A percentile compares a stretch with the other conserved stretches of the same genome.
These are phyloP conservation scores for Papilio aristodemus DNA, from an alignment of 1,140 invertebrate species.

Conservation along the genomic window DNA sequence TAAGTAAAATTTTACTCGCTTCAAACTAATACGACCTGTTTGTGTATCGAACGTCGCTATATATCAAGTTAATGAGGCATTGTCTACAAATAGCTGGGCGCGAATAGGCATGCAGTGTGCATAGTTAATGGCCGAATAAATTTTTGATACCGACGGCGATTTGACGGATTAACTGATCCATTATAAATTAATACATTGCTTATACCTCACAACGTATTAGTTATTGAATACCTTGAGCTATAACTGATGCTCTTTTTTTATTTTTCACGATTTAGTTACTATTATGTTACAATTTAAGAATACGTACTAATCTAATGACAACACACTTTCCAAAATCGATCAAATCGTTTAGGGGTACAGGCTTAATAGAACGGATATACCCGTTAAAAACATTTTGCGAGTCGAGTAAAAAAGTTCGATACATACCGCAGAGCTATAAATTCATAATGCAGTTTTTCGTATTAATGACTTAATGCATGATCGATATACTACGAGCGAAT, in stretches of 20 bases:
- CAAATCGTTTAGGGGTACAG: no score
- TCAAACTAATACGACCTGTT: slow-evolving; percentile 33
- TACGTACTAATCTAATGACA: background rate
- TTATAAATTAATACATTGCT: background rate
- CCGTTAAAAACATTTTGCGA: no score
- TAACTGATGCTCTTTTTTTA: no score
- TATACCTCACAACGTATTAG: background rate
- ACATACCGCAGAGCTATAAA: background rate
- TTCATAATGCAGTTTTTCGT: slow-evolving; percentile 3
- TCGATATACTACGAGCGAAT: background rate
- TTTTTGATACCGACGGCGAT: background rate
- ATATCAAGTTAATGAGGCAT: slow-evolving; percentile 52
- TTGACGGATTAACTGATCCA: background rate
- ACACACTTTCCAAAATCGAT: no score
- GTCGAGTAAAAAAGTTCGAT: no score
- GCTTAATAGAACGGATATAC: no score
- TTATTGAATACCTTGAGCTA: background rate
- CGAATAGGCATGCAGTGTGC: slow-evolving; percentile 4
- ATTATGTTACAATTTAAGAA: no score
- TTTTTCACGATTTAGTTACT: no score
- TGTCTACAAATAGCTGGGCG: slow-evolving; percentile 47
- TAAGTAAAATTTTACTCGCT: slow-evolving; percentile 17
- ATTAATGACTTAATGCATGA: background rate
- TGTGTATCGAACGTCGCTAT: slow-evolving; percentile 21
- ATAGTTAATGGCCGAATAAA: slow-evolving; percentile 5